A percentile compares a stretch with the other conserved stretches of the same genome.
Conservation (phyloP, 1,140 invertebrate species). For the Conus betulinus region DNA sequence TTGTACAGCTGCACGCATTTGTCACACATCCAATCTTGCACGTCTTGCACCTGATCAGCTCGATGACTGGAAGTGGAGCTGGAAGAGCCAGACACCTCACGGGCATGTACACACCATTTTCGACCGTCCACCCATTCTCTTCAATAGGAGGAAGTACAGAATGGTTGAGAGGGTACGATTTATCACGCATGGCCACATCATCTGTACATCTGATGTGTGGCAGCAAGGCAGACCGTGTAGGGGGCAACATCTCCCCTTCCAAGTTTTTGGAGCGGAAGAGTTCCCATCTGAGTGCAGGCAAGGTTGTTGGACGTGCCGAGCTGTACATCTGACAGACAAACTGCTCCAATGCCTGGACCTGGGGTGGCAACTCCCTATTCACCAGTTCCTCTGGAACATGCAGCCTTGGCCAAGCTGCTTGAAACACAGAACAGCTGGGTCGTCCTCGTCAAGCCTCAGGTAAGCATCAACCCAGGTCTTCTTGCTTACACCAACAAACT, state of each 20-base stretch:
- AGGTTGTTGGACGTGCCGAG: neutral
- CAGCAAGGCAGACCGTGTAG: neutral
- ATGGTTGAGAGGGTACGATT: too few relatives aligned
- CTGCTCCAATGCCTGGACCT: neutral
- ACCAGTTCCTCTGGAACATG: neutral
- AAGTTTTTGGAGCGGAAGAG: too few relatives aligned
- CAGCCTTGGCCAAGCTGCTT: neutral
- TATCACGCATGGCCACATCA: neutral
- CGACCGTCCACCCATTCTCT: neutral
- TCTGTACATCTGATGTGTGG: neutral
- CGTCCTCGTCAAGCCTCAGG: neutral
- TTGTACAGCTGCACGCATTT: too few relatives aligned
- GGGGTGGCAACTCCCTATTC: neutral
- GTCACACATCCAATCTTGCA: too few relatives aligned
- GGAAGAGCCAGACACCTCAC: too few relatives aligned
- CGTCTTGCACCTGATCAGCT: too few relatives aligned
- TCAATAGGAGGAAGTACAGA: neutral
- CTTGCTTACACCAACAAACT: neutral
- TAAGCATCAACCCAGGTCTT: neutral
- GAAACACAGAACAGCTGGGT: neutral
- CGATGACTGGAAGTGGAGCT: too few relatives aligned
- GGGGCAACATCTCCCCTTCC: neutral
- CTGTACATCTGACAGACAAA: neutral
- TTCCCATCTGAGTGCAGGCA: neutral
- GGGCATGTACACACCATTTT: neutral